Percentiles rank a stretch among this genome's conserved stretches.
phyloP scores from a whole-genome alignment of 2,797 vertebrate species.

The Pagetopsis macropterus region DNA sequence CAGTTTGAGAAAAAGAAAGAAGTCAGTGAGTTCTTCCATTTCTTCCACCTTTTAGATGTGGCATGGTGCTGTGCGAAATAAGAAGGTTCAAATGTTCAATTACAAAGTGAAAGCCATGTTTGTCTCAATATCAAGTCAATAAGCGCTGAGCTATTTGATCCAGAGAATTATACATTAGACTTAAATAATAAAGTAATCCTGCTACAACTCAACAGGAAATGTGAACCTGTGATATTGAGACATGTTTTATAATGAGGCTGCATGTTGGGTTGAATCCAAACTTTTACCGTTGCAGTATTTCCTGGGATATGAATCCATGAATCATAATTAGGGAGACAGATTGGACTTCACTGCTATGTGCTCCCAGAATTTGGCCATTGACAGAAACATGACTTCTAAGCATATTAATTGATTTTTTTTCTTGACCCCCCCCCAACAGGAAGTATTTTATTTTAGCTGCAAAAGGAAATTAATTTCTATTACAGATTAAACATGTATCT shows the following conservation, averaged over 20 bases:
- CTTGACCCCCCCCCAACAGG: background rate
- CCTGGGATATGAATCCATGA: background rate
- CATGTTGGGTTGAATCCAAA: background rate
- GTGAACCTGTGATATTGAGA: background rate
- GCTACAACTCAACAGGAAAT: background rate
- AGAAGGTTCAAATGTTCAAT: background rate
- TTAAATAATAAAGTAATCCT: too few relatives aligned
- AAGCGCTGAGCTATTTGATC: too few relatives aligned
- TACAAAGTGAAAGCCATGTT: too few relatives aligned
- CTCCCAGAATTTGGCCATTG: background rate
- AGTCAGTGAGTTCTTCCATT: background rate
- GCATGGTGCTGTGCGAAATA: background rate
- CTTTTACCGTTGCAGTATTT: background rate
- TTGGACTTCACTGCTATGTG: background rate
- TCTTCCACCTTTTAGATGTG: background rate
- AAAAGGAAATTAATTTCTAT: background rate
- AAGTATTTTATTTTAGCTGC: slow-evolving; percentile 12
- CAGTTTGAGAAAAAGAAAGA: slow-evolving; percentile 1
- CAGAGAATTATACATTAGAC: too few relatives aligned
- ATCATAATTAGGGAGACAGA: background rate
- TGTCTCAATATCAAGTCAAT: too few relatives aligned
- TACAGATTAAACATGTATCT: background rate
- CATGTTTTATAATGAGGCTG: background rate
- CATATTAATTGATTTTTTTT: background rate
- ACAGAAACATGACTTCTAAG: background rate